Base-by-base conservation (phyloP, 2,113 vertebrate genomes). In the Siphamia tubifer region DNA sequence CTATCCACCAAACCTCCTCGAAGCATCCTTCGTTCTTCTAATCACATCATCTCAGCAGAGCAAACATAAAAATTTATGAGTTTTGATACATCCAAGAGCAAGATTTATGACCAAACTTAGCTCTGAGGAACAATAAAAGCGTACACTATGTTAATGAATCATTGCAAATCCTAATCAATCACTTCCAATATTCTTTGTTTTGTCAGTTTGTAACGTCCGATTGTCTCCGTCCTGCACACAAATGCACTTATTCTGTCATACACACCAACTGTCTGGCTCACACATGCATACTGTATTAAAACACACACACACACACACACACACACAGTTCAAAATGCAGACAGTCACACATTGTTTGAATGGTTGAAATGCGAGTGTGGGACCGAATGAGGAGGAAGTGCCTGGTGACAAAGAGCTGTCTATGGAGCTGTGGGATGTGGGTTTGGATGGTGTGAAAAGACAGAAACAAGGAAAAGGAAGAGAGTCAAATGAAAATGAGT, bases 401-500 rank as follows among this genome's bases (percentile, higher is more conserved):
- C 21, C 31, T 16, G 38, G 43, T 39, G 57, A 83, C 63, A 79
- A 86, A 66, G 40, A 12, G 24, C 38, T 35, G 15, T 60, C 56
- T 36, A 34, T 45, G 16, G 62, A 70, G n/a, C 13, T 27, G 24
- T 74, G 30, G 68, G 68, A 66, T 62, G 64, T 40, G 74, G 66
- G 61, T 60, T 69, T 73, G 36, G 34, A 74, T 62, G 67, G 66
- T 74, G 68, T 76, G 70, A 82, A 79, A 79, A 34, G 42, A 25
- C 1, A 52, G 71, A 72, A 63, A 60, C 31, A 47, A 48, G 2
- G 9, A 55, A 71, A 42, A 38, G 51, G 38, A 72, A 69, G 40
- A 55, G 10, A 77, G 74, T 64, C 25, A 51, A 73, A 75, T 77
- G 51, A 79, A 84, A 83, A 76, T 2, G 49, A 79, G 63, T 42